Base-by-base conservation (phyloP, 2,797 vertebrate genomes). In the Trichosurus vulpecula region DNA sequence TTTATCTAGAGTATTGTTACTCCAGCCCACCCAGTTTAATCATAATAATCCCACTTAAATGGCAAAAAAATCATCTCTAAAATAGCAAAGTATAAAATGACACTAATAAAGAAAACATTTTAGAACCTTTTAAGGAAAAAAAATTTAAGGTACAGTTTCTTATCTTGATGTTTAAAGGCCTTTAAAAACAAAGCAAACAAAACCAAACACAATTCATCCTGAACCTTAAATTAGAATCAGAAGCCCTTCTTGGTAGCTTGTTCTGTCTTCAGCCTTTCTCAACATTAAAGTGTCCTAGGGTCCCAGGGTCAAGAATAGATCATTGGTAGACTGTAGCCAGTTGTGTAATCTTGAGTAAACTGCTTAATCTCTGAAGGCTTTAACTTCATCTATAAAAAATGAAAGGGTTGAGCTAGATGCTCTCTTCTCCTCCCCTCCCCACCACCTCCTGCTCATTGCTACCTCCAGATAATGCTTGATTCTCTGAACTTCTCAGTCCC, bases 361-460 rank as follows among this genome's bases (percentile, higher is more conserved):
- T 81, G 41, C n/a, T 47, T 81, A 47, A 27, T 47, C 74, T 81
- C 74, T 10, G 22, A 74, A 81, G 41, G 22, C 6, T 3, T 25
- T 9, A 47, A 47, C 25, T 47, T 81, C 19, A 47, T 81, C 22
- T 81, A 27, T 81, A 27, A 74, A 66, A 41, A 47, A 47, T 74
- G 19, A 81, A 81, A 47, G 22, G 41, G 0, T 47, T 25, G 22
- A 47, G 47, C 41, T 81, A 81, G 19, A 47, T 81, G 74, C 22
- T 81, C 13, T 25, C 3, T 27, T 47, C 2, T n/a, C 19, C n/a
- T 3, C 6, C n/a, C 19, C n/a, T 2, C 2, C 1, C n/a, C 22
- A n/a, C 16, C n/a, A 22, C n/a, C 35, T 13, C 14, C 4, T 54
- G 53, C 35, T 66, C 41, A 81, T 47, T 81, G 81, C 41, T 47